Percentiles rank a stretch among this genome's conserved stretches.
Evolutionary conservation across 2,888 invertebrate genomes (phyloP).

Genomic region (Drosophila meridiana): DNA sequence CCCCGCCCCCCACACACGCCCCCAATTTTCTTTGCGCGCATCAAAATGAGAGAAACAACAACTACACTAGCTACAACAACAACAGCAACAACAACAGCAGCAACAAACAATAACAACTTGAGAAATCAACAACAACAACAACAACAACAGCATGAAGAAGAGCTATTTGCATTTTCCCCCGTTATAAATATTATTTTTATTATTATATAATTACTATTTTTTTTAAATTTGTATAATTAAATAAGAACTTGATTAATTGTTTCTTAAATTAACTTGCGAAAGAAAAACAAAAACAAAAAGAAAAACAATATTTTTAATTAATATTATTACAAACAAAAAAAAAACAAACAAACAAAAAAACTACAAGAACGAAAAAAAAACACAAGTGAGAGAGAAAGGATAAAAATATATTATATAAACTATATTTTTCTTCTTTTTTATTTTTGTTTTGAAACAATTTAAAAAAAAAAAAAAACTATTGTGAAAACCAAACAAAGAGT

Average conservation of each 20-base stretch:
- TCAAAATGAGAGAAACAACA: conserved; percentile 38
- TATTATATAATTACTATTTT: conserved; percentile 78
- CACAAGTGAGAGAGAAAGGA: conserved; percentile 58
- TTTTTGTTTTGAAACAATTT: conserved; percentile 69
- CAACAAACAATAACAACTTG: conserved; percentile 5
- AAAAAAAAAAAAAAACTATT: conserved; percentile 65
- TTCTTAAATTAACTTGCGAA: conserved; percentile 70
- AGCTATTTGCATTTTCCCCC: conserved; percentile 72
- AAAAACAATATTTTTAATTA: conserved; percentile 61
- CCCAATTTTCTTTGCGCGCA: conserved; percentile 35
- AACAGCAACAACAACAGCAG: conserved; percentile 19
- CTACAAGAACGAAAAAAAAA: conserved; percentile 27
- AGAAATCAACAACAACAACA: conserved; percentile 17
- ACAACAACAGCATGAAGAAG: conserved; percentile 30
- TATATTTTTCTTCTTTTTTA: conserved; percentile 70
- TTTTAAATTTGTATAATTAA: conserved; percentile 78
- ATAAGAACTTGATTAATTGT: conserved; percentile 75
- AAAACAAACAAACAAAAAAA: background rate
- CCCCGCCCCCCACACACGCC: background rate
- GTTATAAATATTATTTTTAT: conserved; percentile 79
- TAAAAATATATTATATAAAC: conserved; percentile 65
- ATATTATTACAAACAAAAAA: conserved; percentile 51
- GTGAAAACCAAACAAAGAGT: conserved; percentile 75
- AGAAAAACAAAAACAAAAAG: conserved; percentile 52
- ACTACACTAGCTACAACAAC: conserved; percentile 25